Evolutionary conservation across 1,140 invertebrate genomes (phyloP).

Genomic region (Ephestia elutella): DNA sequence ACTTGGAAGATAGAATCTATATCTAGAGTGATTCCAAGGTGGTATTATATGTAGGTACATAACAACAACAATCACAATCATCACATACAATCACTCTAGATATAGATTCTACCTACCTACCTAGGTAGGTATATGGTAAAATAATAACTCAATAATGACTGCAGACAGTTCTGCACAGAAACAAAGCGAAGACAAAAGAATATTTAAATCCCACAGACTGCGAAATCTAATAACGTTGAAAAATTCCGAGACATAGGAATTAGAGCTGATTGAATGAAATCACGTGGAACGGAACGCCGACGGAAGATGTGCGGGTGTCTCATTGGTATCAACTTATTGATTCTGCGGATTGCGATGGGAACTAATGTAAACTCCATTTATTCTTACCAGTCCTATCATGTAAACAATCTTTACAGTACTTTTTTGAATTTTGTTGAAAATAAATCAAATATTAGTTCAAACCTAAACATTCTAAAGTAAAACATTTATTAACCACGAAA

Average conservation of each 20-base stretch:
- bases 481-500: no score
- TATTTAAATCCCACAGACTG: conserved; percentile 37
- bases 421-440: no score
- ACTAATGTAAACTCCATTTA: background rate
- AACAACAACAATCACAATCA: no score
- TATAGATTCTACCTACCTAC: no score
- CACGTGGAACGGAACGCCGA: conserved; percentile 19
- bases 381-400: no score
- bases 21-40: no score
- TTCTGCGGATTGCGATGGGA: background rate
- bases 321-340: conserved; percentile 1
- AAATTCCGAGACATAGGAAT: conserved; percentile 49
- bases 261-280: conserved; percentile 50
- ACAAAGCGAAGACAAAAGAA: background rate
- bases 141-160: conserved; percentile 2
- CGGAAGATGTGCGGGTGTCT: background rate
- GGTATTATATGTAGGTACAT: no score
- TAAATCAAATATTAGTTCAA: no score
- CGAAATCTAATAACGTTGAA: conserved; percentile 52
- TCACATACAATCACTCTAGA: no score
- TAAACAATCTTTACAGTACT: no score
- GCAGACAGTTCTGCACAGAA: background rate
- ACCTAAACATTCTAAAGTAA: no score
- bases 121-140: background rate
- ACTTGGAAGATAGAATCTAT: no score